These are phyloP conservation scores for Gobio gobio DNA, from an alignment of 2,113 vertebrate genomes.

Conservation along the genomic window DNA sequence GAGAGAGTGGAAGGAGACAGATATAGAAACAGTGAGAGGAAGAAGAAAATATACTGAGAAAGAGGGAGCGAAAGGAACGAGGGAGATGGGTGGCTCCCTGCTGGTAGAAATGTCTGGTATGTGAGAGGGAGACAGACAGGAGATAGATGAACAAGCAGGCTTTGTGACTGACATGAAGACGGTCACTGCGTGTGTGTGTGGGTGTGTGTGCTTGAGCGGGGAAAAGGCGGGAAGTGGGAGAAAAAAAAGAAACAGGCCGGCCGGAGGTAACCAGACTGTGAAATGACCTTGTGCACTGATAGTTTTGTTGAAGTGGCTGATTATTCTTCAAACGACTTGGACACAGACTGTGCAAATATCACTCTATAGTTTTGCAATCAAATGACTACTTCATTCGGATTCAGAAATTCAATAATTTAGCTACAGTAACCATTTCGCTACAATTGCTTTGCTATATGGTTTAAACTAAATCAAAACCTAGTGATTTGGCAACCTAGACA, in stretches of 20 bases:
- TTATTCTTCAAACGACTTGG: conserved; percentile 6
- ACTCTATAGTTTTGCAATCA: not conserved
- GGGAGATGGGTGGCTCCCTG: conserved; percentile 13
- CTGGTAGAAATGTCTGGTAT: conserved; percentile 54
- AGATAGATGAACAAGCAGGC: conserved; percentile 51
- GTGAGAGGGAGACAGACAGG: conserved; percentile 27
- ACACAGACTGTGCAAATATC: conserved; percentile 6
- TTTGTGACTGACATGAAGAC: conserved; percentile 37
- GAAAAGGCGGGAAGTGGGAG: conserved; percentile 25
- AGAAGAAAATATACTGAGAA: conserved; percentile 5
- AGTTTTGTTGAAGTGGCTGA: conserved; percentile 16
- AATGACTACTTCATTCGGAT: not conserved
- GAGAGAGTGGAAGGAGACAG: conserved; percentile 16
- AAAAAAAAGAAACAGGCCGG: not conserved
- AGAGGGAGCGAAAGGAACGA: conserved; percentile 52
- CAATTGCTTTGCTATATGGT: not conserved
- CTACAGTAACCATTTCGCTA: not conserved
- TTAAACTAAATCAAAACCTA: not conserved
- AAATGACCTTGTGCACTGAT: conserved; percentile 18
- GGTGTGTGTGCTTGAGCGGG: conserved; percentile 5
- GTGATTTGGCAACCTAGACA: not conserved
- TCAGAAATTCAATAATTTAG: not conserved
- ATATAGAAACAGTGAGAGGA: not conserved
- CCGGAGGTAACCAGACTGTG: conserved; percentile 37
- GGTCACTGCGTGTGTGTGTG: conserved; percentile 27